Base-by-base conservation (phyloP, 1,140 invertebrate genomes). In the Holcopasites calliopsidis region DNA sequence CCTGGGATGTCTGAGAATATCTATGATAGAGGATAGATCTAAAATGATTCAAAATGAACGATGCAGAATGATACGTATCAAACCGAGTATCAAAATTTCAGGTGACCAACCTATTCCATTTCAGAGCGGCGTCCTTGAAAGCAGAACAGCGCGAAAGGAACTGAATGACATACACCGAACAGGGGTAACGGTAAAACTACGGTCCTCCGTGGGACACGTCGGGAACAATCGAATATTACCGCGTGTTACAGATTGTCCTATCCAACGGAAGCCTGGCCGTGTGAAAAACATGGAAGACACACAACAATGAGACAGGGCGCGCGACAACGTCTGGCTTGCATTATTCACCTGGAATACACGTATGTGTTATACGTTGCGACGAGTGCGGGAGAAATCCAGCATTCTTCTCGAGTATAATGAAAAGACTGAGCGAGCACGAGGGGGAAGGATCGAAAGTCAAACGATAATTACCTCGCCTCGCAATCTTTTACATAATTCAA, bases 101-200 rank as follows among this genome's bases (percentile, higher is more conserved):
- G 23, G 23, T 13, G 33, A 38, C n/a, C n/a, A n/a, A n/a, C 52
- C 35, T 21, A n/a, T 23, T 28, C 40, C 3, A 26, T 10, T 26
- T 33, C 8, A 6, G 35, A 16, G 13, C 28, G 3, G 1, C 38
- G 47, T 64, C 70, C 70, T 72, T 64, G 70, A 72, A 52, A 50
- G 35, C 70, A 64, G 58, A 26, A 64, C 50, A 4, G 23, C 60
- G 62, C 66, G 61, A 65, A 74, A 66, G 71, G 28, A 66, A 21
- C 21, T 13, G 18, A 21, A 11, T 13, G 40, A 66, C 55, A 65
- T 49, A 42, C 52, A 1, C 26, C 40, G 38, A 33, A 23, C 21
- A n/a, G n/a, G n/a, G n/a, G 6, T 74, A 74, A 74, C 71, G 49
- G 71, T 74, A 35, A 55, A 66, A 40, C 66, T 74, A 38, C 61